A percentile compares a stretch with the other conserved stretches of the same genome.
Evolutionary conservation across 30 jellyfish, hydroid and myxozoan genomes (phyloP).

Genomic region (Aurelia aurita complex sp. Pacific): DNA sequence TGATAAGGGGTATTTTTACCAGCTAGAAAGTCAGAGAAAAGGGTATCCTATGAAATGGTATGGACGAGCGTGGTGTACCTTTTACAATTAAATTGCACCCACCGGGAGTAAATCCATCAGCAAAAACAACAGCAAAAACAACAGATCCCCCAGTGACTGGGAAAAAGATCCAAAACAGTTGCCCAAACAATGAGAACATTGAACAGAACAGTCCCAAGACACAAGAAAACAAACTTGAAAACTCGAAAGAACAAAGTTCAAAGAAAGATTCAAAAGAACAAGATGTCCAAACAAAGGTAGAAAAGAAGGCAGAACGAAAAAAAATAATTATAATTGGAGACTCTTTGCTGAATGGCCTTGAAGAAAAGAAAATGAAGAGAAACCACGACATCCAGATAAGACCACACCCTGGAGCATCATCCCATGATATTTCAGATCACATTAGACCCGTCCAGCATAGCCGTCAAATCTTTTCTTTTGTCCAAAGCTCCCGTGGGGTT

Average conservation of each 20-base stretch:
- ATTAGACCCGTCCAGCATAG: not conserved
- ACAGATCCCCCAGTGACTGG: not conserved
- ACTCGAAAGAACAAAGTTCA: not conserved
- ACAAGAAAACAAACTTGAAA: conserved; percentile 1
- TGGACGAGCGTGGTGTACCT: too few species aligned
- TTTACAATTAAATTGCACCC: too few species aligned
- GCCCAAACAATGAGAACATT: conserved; percentile 3
- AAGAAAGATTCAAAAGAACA: not conserved
- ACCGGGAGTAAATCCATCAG: not conserved
- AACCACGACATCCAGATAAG: not conserved
- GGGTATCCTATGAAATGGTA: too few species aligned
- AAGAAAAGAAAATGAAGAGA: not conserved
- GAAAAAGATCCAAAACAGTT: not conserved
- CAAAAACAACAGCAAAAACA: not conserved
- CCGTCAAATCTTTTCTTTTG: too few species aligned
- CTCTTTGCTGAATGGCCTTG: not conserved
- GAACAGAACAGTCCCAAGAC: conserved; percentile 6
- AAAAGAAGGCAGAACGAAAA: not conserved
- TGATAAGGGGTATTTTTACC: too few species aligned
- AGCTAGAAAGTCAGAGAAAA: too few species aligned
- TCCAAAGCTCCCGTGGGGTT: too few species aligned
- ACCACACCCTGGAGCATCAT: conserved; percentile 5
- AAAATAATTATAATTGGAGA: not conserved
- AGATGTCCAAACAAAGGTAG: not conserved
- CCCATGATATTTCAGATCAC: not conserved